Evolutionary conservation across 64 coral and sea anemone species (phyloP).

Genomic region (Porites lutea): DNA sequence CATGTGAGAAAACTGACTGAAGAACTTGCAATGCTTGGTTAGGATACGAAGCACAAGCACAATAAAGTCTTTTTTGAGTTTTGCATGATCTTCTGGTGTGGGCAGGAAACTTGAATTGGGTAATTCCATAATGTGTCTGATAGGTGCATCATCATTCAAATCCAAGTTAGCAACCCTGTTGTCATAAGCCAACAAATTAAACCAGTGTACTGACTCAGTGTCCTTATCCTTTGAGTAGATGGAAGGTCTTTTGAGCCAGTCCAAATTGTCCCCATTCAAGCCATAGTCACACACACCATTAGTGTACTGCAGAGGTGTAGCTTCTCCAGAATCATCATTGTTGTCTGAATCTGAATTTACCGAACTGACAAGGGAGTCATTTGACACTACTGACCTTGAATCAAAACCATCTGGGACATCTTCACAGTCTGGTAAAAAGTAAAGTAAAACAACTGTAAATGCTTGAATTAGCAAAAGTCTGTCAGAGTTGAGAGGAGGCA

Average conservation of each 20-base stretch:
- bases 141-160: no score
- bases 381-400: slow-evolving; percentile 9
- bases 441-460: no score
- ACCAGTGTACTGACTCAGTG: no score
- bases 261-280: slow-evolving; percentile 29
- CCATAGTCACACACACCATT: slow-evolving; percentile 23
- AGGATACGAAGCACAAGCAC: slow-evolving; percentile 37
- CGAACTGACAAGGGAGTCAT: slow-evolving; percentile 5
- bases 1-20: background rate
- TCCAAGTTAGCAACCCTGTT: background rate
- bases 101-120: no score
- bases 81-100: no score
- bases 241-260: slow-evolving; percentile 37
- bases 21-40: slow-evolving; percentile 22
- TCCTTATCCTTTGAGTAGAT: slow-evolving; percentile 26
- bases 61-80: no score
- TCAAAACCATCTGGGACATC: background rate
- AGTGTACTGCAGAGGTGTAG: background rate
- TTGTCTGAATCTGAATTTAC: background rate
- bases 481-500: no score
- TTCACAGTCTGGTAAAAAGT: background rate
- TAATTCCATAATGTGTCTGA: no score
- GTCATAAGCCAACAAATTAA: no score
- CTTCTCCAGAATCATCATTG: background rate
- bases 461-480: no score